Conservation (phyloP, 2,888 invertebrate genomes). For the Coenonympha glycerion region DNA sequence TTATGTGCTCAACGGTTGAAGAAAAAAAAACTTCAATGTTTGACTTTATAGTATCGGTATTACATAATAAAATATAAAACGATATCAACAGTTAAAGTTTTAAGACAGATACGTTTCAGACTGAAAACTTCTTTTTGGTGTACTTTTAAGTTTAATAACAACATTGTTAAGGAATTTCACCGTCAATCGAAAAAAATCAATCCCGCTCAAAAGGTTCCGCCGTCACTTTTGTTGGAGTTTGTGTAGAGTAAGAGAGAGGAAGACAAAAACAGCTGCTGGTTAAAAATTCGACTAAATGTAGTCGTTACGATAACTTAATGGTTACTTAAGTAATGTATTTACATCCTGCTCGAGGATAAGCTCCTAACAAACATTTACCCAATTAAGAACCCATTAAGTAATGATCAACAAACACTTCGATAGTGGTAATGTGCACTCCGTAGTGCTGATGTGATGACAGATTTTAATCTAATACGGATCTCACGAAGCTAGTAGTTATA, state of each 20-base stretch:
- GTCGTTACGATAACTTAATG: constrained; percentile 22
- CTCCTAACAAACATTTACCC: neutral
- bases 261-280: constrained; percentile 18
- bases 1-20: neutral
- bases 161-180: constrained; percentile 1
- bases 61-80: no score
- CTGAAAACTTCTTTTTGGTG: neutral
- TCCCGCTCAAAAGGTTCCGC: constrained; percentile 21
- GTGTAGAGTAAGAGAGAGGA: constrained; percentile 24
- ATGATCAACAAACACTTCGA: neutral
- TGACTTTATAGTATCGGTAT: no score
- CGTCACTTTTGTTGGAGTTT: constrained; percentile 25
- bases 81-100: no score
- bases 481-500: no score
- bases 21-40: neutral
- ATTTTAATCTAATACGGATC: no score
- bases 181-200: constrained; percentile 24
- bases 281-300: constrained; percentile 22
- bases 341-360: constrained; percentile 9
- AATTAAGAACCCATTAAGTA: neutral
- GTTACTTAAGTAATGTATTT: constrained; percentile 16
- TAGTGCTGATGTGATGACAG: neutral
- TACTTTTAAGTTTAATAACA: neutral
- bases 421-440: neutral
- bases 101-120: no score